Percentiles rank a stretch among this genome's conserved stretches.
These are phyloP conservation scores for Camponotus pennsylvanicus DNA, from an alignment of 1,140 invertebrate species.

Conservation along the genomic window DNA sequence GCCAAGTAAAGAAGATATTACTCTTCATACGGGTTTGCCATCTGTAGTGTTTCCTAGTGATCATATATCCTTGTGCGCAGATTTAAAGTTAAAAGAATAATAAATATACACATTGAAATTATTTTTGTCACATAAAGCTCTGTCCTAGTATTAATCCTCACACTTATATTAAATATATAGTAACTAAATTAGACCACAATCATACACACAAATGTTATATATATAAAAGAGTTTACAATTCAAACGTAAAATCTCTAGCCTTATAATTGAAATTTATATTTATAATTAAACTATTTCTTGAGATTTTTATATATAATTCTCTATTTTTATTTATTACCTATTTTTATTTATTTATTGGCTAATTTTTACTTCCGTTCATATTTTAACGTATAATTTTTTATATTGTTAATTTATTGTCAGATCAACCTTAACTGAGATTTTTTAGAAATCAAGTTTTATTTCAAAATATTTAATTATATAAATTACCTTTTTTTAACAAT, in stretches of 20 bases:
- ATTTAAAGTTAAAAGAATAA: constrained; percentile 89
- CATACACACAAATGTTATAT: background rate
- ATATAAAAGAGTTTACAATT: constrained; percentile 2
- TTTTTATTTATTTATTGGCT: background rate
- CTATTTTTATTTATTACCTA: background rate
- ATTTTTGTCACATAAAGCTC: background rate
- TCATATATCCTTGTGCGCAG: constrained; percentile 95
- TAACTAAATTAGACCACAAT: background rate
- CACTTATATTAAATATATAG: constrained; percentile 4
- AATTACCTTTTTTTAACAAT: constrained; percentile 22
- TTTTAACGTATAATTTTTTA: too few species aligned
- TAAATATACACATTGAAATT: constrained; percentile 3
- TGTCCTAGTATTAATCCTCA: constrained; percentile 39
- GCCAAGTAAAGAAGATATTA: constrained; percentile 92
- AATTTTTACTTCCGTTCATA: too few species aligned
- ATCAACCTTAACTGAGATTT: background rate
- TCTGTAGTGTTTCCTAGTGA: constrained; percentile 96
- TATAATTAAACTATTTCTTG: background rate
- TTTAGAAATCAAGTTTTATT: constrained; percentile 11
- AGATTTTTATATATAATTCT: background rate
- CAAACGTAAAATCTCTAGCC: constrained; percentile 32
- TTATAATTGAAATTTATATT: constrained; percentile 36
- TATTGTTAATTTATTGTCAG: background rate
- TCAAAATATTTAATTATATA: background rate
- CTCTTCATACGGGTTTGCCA: constrained; percentile 91